Base-by-base conservation (phyloP, 2,797 vertebrate genomes). In the Morus bassanus region DNA sequence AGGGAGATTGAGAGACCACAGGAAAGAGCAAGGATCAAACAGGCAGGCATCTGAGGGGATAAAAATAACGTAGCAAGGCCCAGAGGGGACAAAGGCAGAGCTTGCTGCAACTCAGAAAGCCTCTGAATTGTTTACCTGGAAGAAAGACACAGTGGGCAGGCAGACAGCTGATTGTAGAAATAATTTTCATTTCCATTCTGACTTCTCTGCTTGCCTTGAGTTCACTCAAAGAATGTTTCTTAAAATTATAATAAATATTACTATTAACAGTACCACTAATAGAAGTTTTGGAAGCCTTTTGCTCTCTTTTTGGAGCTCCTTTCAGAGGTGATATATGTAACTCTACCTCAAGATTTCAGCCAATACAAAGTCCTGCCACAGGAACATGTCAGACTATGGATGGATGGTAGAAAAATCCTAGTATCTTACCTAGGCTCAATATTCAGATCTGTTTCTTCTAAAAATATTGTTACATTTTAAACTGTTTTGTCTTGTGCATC, bases 21-120 rank as follows among this genome's bases (percentile, higher is more conserved):
- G 79, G 43, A 84, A 90, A 78, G 57, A 91, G 27, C 41, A 93
- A 84, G 80, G 77, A 95, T 90, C 65, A 95, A 86, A 88, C 23
- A 81, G 59, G 10, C 28, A 78, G 17, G 30, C 27, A 78, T 95
- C 73, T 78, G 53, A 88, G 72, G 53, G n/a, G 37, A 51, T 33
- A 17, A 75, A 83, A 91, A 90, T 81, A 65, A 65, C 0, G 2
- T 7, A 81, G 5, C 11, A 65, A 3, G 23, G 21, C 30, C 50
- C 56, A 61, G 76, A 88, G 50, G 28, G 48, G 53, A n/a, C 2
- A 7, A 70, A 87, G 35, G n/a, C 43, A 77, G 68, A 80, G 28
- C 17, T 89, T 81, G 25, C 18, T 87, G 53, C 23, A 77, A 28
- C 43, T 77, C 39, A 41, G 63, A 63, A 83, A 83, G 31, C 2